These are phyloP conservation scores for Drosophila prolongata DNA, from an alignment of 2,888 invertebrate species.

Conservation along the genomic window DNA sequence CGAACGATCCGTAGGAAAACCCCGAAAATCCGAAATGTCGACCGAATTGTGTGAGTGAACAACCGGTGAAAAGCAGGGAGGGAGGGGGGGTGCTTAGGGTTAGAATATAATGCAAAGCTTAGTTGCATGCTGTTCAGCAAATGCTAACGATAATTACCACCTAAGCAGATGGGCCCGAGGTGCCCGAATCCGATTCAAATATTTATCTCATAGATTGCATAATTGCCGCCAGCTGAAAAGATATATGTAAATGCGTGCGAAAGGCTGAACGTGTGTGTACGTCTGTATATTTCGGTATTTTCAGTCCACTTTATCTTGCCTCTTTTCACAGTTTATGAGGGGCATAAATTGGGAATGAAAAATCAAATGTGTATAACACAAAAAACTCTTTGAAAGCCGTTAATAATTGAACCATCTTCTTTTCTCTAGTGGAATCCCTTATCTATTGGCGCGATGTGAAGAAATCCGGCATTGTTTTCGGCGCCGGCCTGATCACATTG, in stretches of 20 bases:
- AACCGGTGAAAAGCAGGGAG: background rate
- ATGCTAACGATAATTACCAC: slow-evolving; percentile 61
- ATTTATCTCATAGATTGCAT: slow-evolving; percentile 69
- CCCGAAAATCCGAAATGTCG: slow-evolving; percentile 57
- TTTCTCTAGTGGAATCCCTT: slow-evolving; percentile 93
- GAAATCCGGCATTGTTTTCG: slow-evolving; percentile 97
- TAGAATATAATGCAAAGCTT: slow-evolving; percentile 25
- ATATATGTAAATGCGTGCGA: slow-evolving; percentile 40
- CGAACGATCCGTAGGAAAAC: slow-evolving; percentile 54
- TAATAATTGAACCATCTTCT: slow-evolving; percentile 54
- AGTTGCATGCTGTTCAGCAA: slow-evolving; percentile 34
- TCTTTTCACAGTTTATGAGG: slow-evolving; percentile 45
- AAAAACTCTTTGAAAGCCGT: background rate
- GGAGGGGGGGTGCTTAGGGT: slow-evolving; percentile 1
- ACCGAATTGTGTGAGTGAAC: slow-evolving; percentile 65
- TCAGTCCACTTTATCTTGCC: slow-evolving; percentile 49
- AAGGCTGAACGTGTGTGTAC: slow-evolving; percentile 10
- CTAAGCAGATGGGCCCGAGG: slow-evolving; percentile 21
- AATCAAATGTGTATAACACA: slow-evolving; percentile 2
- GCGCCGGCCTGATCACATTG: slow-evolving; percentile 93
- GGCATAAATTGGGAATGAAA: slow-evolving; percentile 14
- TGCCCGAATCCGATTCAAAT: slow-evolving; percentile 23
- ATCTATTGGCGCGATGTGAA: slow-evolving; percentile 99
- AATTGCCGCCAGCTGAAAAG: slow-evolving; percentile 60
- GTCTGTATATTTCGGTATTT: slow-evolving; percentile 56